These are phyloP conservation scores for Callorhinus ursinus DNA, from an alignment of 2,113 vertebrate genomes.

Conservation along the genomic window DNA sequence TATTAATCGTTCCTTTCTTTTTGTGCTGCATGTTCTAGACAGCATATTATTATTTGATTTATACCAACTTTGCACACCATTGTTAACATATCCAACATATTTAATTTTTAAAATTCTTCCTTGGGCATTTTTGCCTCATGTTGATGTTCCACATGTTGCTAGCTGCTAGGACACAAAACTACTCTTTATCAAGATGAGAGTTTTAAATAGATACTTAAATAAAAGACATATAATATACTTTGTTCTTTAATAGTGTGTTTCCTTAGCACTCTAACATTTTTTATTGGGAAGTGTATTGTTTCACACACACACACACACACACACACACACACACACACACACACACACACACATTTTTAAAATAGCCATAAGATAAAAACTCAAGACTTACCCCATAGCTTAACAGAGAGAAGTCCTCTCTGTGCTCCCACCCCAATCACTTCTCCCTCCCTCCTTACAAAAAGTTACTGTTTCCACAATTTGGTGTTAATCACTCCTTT, in stretches of 20 bases:
- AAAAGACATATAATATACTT: neutral
- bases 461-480: neutral
- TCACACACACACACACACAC: neutral
- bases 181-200: neutral
- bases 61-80: neutral
- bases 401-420: neutral
- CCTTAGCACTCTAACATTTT: neutral
- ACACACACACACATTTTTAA: neutral
- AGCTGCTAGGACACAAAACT: neutral
- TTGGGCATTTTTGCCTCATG: neutral
- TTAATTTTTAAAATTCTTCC: neutral
- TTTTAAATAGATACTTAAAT: constrained; percentile 27
- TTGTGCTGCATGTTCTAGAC: neutral
- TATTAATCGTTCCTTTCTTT: neutral
- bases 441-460: neutral
- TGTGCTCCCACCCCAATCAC: neutral
- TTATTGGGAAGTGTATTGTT: constrained; percentile 28
- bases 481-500: neutral
- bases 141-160: neutral
- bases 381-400: neutral
- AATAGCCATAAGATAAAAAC: neutral
- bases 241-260: constrained; percentile 14
- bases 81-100: neutral
- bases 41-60: neutral
- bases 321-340: neutral